A percentile compares a stretch with the other conserved stretches of the same genome.
These are phyloP conservation scores for Ceriagrion tenellum DNA, from an alignment of 2,888 invertebrate species.

Conservation along the genomic window DNA sequence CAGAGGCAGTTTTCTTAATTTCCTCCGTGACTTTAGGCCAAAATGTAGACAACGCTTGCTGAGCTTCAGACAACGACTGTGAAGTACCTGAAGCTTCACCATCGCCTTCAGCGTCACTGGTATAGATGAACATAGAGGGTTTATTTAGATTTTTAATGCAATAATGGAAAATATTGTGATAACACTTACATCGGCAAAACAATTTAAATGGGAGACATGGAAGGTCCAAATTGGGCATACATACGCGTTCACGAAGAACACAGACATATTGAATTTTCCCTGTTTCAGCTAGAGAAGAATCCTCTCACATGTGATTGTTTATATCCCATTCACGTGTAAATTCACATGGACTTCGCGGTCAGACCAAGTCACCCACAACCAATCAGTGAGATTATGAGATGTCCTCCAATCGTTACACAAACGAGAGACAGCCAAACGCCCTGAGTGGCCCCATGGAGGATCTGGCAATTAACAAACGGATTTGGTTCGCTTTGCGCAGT, in stretches of 20 bases:
- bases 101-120: slow-evolving; percentile 77
- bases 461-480: slow-evolving; percentile 60
- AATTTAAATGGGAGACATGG: background rate
- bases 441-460: slow-evolving; percentile 66
- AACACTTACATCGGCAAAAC: background rate
- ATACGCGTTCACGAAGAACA: slow-evolving; percentile 87
- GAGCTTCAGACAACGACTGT: slow-evolving; percentile 81
- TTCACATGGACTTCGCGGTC: slow-evolving; percentile 71
- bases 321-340: slow-evolving; percentile 68
- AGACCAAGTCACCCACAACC: slow-evolving; percentile 71
- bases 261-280: slow-evolving; percentile 81
- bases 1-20: slow-evolving; percentile 87
- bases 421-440: slow-evolving; percentile 68
- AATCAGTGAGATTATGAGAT: slow-evolving; percentile 71
- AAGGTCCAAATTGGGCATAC: slow-evolving; percentile 76
- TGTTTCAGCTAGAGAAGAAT: background rate
- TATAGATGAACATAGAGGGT: slow-evolving; percentile 68
- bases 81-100: slow-evolving; percentile 72
- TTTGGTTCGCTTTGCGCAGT: slow-evolving; percentile 54
- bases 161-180: background rate
- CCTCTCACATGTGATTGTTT: slow-evolving; percentile 62
- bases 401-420: slow-evolving; percentile 71
- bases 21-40: slow-evolving; percentile 92
- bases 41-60: slow-evolving; percentile 86
- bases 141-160: background rate